phyloP scores from a whole-genome alignment of 2,888 invertebrate species.

The Troides aeacus region DNA sequence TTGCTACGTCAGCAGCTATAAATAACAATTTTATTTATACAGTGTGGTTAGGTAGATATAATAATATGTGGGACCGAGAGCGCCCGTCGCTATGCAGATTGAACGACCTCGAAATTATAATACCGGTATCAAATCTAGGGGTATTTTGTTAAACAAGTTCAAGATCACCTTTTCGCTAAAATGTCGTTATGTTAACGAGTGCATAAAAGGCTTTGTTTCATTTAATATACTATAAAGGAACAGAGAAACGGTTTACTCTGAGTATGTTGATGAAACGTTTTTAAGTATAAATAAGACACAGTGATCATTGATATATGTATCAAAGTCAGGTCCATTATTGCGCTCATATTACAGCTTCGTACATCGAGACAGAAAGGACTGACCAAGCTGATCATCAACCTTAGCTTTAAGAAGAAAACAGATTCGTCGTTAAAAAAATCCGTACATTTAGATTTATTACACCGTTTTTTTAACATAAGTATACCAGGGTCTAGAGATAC shows the following conservation, averaged over 20 bases:
- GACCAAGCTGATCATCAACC: too few species aligned
- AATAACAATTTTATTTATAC: constrained; percentile 4
- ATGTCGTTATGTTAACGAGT: too few species aligned
- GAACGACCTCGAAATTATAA: constrained; percentile 28
- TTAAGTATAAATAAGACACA: too few species aligned
- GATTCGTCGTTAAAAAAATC: too few species aligned
- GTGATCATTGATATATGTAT: too few species aligned
- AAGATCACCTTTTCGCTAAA: background rate
- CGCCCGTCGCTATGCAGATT: constrained; percentile 25
- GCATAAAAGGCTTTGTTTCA: background rate
- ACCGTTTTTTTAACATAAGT: too few species aligned
- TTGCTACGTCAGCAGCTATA: constrained; percentile 16
- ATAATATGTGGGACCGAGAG: constrained; percentile 7
- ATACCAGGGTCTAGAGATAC: too few species aligned
- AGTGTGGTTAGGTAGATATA: constrained; percentile 7
- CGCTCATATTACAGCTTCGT: too few species aligned
- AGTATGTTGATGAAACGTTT: background rate
- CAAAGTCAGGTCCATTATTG: too few species aligned
- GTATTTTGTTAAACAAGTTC: constrained; percentile 21
- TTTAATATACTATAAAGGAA: background rate
- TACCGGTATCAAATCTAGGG: constrained; percentile 26
- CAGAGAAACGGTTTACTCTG: background rate
- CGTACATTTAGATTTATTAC: too few species aligned
- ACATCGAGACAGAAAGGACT: too few species aligned
- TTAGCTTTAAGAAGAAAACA: too few species aligned